Conservation (phyloP, 2,888 invertebrate genomes). For the Helicoverpa assulta region DNA sequence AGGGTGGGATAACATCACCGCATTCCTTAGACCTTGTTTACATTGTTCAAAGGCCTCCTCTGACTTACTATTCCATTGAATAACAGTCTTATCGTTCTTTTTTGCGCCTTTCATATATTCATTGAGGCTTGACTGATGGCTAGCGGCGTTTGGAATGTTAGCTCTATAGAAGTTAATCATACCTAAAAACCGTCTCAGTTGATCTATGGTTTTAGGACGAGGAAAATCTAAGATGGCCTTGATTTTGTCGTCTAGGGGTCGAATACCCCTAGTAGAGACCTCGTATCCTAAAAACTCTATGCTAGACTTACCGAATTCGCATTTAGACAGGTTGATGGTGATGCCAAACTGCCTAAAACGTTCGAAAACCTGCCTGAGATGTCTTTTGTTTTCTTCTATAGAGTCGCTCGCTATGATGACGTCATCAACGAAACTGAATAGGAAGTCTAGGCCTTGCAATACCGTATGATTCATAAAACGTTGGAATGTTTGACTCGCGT, state of each 20-base stretch:
- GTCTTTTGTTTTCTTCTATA: no score
- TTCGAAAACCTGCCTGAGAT: slow-evolving; percentile 17
- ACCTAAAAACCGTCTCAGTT: slow-evolving; percentile 8
- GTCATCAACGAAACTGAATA: no score
- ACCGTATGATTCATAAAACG: no score
- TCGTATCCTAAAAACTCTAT: slow-evolving; percentile 16
- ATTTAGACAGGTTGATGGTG: slow-evolving; percentile 19
- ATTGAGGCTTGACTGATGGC: not conserved
- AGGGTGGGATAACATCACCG: not conserved
- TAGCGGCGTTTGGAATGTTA: not conserved
- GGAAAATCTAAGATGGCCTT: slow-evolving; percentile 8
- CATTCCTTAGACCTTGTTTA: not conserved
- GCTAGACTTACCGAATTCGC: slow-evolving; percentile 4
- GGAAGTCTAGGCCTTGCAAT: no score
- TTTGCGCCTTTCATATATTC: not conserved
- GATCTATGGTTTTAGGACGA: not conserved
- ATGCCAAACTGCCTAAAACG: slow-evolving; percentile 11
- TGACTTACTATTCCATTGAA: not conserved
- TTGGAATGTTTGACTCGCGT: no score
- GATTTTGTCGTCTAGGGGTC: slow-evolving; percentile 6
- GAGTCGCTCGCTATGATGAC: no score
- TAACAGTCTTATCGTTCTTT: slow-evolving; percentile 5
- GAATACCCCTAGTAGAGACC: slow-evolving; percentile 13
- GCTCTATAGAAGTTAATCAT: slow-evolving; percentile 15
- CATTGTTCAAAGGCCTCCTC: slow-evolving; percentile 10